Evolutionary conservation across 2,113 vertebrate genomes (phyloP).

Genomic region (Candoia aspera): DNA sequence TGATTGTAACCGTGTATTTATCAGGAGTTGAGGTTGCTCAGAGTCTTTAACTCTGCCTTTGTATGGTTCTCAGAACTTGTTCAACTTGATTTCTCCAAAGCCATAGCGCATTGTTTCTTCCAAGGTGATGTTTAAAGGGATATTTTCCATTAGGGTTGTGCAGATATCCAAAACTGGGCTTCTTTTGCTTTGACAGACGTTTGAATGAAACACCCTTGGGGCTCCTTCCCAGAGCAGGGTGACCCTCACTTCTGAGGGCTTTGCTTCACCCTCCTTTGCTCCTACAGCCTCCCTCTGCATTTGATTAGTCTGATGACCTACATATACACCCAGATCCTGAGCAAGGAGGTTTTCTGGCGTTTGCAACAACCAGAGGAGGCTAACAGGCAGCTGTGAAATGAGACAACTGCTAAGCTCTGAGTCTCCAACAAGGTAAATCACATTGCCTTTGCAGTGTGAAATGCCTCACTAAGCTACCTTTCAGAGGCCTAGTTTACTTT

Average conservation of each 20-base stretch:
- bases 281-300: too few species aligned
- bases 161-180: too few species aligned
- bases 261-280: too few species aligned
- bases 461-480: neutral
- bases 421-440: neutral
- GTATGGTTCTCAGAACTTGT: neutral
- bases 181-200: too few species aligned
- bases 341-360: too few species aligned
- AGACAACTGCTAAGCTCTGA: neutral
- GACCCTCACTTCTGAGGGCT: too few species aligned
- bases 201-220: too few species aligned
- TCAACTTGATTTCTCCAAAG: neutral
- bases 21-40: neutral
- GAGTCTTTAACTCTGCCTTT: neutral
- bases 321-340: too few species aligned
- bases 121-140: neutral
- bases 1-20: neutral
- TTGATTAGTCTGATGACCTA: too few species aligned
- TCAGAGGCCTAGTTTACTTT: neutral
- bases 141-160: neutral
- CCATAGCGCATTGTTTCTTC: neutral
- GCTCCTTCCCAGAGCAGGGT: too few species aligned
- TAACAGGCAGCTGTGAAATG: neutral
- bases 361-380: neutral
- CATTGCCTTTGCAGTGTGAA: neutral